Base-by-base conservation (phyloP, 2,888 invertebrate species). In the Pachymerium ferrugineum region DNA sequence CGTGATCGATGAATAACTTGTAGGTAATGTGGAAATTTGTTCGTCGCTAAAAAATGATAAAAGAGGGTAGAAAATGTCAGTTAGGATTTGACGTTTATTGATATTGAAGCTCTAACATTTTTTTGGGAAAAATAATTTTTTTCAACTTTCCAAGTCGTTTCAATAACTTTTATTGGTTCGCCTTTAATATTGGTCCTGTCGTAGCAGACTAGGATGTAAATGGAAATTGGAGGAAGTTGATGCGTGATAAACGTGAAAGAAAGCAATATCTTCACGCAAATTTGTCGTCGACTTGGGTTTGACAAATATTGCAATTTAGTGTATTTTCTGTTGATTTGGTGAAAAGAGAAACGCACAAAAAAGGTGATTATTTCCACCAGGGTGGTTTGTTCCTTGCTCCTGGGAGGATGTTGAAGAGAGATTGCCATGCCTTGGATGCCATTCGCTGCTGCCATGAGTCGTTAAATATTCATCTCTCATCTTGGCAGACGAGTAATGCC, bases 321-420 rank as follows among this genome's bases (percentile, higher is more conserved):
- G 6, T 42, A 14, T 42, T 42, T 42, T 42, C 3, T 3, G 3
- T 16, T 42, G 42, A 42, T 42, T 42, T 42, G 42, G 42, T 42
- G 42, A 12, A 42, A 8, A 4, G 6, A 42, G 16, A 42, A 42
- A 42, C 3, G 16, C 12, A 14, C 12, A 42, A 42, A 42, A 42
- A 42, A 42, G 42, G 42, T 42, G 42, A 42, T 42, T 42, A 42
- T 42, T 42, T 42, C 42, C 42, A 42, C 42, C 42, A 42, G 42
- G 42, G 42, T 42, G 42, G 42, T 4, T 42, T 42, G 42, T 14
- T 12, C 14, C 42, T 4, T 42, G 14, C 42, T 42, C 42, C 12
- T 8, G 42, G 42, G 42, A 42, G 42, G 42, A 42, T n/a, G 42
- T 42, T 42, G 42, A 42, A 42, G 42, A 42, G 42, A 42, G 42